Conservation (phyloP, 2,113 vertebrate genomes). For the Perca flavescens region DNA sequence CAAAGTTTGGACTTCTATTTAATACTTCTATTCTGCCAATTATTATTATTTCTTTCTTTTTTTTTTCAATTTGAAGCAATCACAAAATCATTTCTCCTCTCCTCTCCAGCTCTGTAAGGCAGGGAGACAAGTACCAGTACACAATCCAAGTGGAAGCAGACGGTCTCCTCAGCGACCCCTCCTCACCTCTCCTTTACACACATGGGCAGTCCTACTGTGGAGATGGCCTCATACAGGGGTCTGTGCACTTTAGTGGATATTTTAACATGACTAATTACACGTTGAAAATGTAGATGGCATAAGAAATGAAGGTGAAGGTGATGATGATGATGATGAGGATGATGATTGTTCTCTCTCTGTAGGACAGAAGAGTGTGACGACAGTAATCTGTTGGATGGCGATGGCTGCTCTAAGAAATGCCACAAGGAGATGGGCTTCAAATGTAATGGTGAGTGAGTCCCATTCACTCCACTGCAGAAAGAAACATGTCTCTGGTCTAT, state of each 20-base stretch:
- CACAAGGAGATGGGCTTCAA: constrained; percentile 89
- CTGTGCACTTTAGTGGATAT: constrained; percentile 59
- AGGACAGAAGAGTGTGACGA: constrained; percentile 95
- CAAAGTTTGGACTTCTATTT: not conserved
- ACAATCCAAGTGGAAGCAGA: constrained; percentile 88
- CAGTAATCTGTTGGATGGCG: constrained; percentile 89
- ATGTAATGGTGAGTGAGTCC: constrained; percentile 88
- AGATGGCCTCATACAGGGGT: constrained; percentile 89
- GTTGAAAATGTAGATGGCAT: not conserved
- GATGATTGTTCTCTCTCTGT: constrained; percentile 17
- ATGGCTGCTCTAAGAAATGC: constrained; percentile 95
- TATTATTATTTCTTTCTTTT: not conserved
- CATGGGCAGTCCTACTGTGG: constrained; percentile 91
- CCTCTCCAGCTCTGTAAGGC: constrained; percentile 85
- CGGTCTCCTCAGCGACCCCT: constrained; percentile 86
- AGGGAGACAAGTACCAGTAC: constrained; percentile 89
- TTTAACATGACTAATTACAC: not conserved
- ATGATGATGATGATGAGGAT: constrained; percentile 3
- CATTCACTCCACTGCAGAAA: not conserved
- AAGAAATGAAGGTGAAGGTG: not conserved
- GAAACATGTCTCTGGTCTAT: not conserved
- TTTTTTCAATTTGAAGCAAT: constrained; percentile 1
- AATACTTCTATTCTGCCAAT: constrained; percentile 20
- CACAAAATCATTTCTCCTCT: constrained; percentile 8
- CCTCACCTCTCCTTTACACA: constrained; percentile 86